Evolutionary conservation across 2,797 vertebrate species (phyloP).

Genomic region (Diceros bicornis): DNA sequence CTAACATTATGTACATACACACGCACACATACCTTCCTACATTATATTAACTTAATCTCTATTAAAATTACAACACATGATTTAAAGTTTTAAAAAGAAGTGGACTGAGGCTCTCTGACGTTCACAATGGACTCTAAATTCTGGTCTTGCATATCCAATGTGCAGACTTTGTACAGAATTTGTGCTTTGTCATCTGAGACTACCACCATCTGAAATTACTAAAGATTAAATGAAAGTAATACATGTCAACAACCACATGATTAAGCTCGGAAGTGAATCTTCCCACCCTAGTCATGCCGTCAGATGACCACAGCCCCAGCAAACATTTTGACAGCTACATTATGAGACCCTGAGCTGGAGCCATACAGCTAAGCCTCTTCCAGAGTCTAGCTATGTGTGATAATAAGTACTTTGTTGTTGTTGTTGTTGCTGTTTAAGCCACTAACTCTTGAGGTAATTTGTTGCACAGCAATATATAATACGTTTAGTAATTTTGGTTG

Average conservation of each 20-base stretch:
- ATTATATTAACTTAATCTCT: constrained; percentile 31
- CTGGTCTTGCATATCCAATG: neutral
- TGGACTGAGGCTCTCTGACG: neutral
- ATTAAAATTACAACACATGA: neutral
- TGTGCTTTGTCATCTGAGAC: neutral
- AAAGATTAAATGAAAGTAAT: neutral
- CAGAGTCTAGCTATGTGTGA: neutral
- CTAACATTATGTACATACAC: neutral
- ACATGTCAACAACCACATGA: neutral
- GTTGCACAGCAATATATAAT: neutral
- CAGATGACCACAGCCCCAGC: neutral
- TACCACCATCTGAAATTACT: neutral
- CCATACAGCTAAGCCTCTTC: neutral
- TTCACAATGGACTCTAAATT: neutral
- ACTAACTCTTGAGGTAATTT: neutral
- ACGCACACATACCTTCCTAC: neutral
- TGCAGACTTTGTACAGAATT: neutral
- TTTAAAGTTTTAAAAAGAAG: constrained; percentile 3
- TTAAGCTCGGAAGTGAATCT: neutral
- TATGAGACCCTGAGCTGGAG: neutral
- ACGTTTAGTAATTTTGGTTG: neutral
- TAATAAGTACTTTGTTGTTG: neutral
- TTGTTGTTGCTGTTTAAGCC: neutral
- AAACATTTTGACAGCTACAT: neutral
- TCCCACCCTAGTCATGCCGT: neutral